Conservation (phyloP, 2,888 invertebrate genomes). For the Eristalinus sepulchralis region DNA sequence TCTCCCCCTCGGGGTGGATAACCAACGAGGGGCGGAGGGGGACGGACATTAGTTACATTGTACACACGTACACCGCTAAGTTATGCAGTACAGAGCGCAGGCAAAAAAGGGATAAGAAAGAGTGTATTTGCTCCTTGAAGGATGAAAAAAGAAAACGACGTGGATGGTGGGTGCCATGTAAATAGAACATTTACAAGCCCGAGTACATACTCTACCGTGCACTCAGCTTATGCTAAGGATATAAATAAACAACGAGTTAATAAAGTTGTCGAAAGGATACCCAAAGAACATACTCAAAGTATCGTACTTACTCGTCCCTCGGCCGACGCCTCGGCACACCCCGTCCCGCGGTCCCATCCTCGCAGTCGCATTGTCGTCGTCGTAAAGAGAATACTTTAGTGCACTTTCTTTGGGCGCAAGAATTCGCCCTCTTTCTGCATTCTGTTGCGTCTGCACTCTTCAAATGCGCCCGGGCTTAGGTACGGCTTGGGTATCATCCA, state of each 20-base stretch:
- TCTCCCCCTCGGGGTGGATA: not conserved
- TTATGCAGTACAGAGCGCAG: not conserved
- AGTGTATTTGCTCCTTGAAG: not conserved
- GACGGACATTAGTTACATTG: not conserved
- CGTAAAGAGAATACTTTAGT: constrained; percentile 1
- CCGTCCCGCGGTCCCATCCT: not conserved
- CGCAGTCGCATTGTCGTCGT: not conserved
- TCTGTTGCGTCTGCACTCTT: not conserved
- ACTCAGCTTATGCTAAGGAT: constrained; percentile 13
- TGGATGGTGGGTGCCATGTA: constrained; percentile 1
- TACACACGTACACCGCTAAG: not conserved
- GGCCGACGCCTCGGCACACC: no score
- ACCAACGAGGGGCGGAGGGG: not conserved
- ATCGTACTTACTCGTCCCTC: not conserved
- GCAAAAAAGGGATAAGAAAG: not conserved
- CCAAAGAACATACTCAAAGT: not conserved
- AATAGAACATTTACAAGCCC: constrained; percentile 13
- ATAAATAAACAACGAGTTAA: constrained; percentile 41
- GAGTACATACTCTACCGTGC: constrained; percentile 6
- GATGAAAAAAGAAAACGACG: not conserved
- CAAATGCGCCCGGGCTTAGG: not conserved
- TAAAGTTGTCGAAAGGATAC: constrained; percentile 17
- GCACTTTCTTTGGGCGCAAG: not conserved
- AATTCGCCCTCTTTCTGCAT: not conserved
- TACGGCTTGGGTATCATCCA: not conserved